phyloP scores from a whole-genome alignment of 2,797 vertebrate species.

The Podargus strigoides region DNA sequence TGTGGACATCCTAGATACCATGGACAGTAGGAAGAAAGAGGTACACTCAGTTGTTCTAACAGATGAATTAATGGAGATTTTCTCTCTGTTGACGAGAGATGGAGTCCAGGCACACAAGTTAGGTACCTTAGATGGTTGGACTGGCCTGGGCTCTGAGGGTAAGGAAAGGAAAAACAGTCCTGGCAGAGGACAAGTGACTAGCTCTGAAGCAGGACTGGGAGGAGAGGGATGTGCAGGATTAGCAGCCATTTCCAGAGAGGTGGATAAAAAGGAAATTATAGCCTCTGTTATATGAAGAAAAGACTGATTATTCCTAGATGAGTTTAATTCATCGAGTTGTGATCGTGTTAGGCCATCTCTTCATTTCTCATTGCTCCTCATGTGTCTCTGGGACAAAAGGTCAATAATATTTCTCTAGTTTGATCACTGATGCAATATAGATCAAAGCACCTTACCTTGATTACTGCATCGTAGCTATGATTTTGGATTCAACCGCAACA shows the following conservation, averaged over 20 bases:
- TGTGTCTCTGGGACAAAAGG: not conserved
- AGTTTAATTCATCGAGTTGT: not conserved
- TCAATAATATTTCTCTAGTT: not conserved
- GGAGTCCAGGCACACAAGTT: not conserved
- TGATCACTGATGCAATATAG: not conserved
- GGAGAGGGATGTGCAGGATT: not conserved
- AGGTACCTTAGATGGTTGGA: not conserved
- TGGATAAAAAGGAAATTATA: not conserved
- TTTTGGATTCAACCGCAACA: not conserved
- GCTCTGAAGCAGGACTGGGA: not conserved
- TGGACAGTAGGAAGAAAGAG: not conserved
- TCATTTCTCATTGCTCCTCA: not conserved
- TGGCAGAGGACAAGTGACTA: not conserved
- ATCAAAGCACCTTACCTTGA: not conserved
- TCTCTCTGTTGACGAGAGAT: not conserved
- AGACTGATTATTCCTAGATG: not conserved
- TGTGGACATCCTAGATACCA: not conserved
- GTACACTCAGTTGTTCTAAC: not conserved
- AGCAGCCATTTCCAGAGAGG: not conserved
- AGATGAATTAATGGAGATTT: not conserved
- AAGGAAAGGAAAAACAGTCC: not conserved
- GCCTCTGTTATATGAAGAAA: not conserved
- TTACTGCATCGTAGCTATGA: not conserved
- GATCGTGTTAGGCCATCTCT: not conserved
- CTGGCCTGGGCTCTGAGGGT: not conserved